Evolutionary conservation across 2,797 vertebrate genomes (phyloP), one percentile per base, ranked within the genome.

Genomic region (Sebastes itinus): DNA sequence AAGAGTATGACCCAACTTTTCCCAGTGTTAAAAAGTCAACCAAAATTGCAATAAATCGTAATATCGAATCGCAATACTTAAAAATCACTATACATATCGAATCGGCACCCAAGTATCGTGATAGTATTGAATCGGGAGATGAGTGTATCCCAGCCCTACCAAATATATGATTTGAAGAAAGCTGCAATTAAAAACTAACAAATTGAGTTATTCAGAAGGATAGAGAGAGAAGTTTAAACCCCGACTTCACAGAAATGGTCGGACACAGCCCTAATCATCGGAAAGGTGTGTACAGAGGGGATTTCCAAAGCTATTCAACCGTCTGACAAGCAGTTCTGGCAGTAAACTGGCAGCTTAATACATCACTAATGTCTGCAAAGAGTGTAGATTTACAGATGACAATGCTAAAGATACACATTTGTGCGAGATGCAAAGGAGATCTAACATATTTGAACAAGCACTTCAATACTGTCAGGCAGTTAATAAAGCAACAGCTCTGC

Each of bases 401-500:
- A 9, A 49, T 54, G 42, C 4, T 10, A 38, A 71, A 38, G 38
- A 52, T 4, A n/a, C 28, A 52, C 16, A 12, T 74, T 61, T 46
- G 16, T 23, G 23, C 4, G 32, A 64, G 25, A 62, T 56, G 18
- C 38, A 20, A 55, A 77, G 22, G 18, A 20, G n/a, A 33, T 46
- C 28, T 28, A 2, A 5, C 5, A 22, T 52, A 62, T 77, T 56
- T 62, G 27, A 70, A 80, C 22, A 77, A 72, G 61, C 73, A 70
- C 67, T 66, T 60, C 60, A 64, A 64, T 20, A 12, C 25, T 11
- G 68, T 38, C 68, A 28, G 63, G 61, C 23, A 18, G 35, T 63
- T 74, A 59, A 60, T 58, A 66, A 72, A 68, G 54, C 25, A 76
- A 75, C 38, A 75, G 25, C 52, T 72, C 16, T 6, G 5, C 52